Percentiles rank a stretch among this genome's conserved stretches.
phyloP scores from a whole-genome alignment of 2,888 invertebrate genomes.

The Julus scanicus region DNA sequence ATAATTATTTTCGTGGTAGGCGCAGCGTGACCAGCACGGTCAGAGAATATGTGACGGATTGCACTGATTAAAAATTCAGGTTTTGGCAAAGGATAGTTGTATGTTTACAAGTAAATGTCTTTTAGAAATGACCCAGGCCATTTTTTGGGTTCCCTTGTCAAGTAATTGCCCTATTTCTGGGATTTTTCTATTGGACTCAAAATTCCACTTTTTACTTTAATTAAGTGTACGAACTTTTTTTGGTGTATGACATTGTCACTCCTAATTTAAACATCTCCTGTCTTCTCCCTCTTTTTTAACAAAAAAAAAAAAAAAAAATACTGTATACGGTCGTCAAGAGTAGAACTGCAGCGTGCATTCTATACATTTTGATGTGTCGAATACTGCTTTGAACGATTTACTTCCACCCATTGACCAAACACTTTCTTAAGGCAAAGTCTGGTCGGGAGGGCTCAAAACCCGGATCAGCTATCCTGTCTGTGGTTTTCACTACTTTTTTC shows the following conservation, averaged over 20 bases:
- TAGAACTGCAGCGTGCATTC: background rate
- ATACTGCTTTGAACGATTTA: too few relatives aligned
- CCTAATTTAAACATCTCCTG: slow-evolving; percentile 16
- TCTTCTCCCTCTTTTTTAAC: background rate
- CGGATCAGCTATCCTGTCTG: too few relatives aligned
- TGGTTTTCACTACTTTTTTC: too few relatives aligned
- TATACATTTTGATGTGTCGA: background rate
- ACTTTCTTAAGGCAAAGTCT: too few relatives aligned
- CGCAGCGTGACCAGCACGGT: too few relatives aligned
- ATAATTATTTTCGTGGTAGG: too few relatives aligned
- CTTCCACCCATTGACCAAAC: too few relatives aligned
- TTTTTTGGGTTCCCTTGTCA: background rate
- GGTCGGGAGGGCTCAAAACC: too few relatives aligned
- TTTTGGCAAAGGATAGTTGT: too few relatives aligned
- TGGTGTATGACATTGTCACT: slow-evolving; percentile 22
- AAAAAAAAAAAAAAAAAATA: background rate
- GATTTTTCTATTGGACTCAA: background rate
- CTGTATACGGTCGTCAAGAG: background rate
- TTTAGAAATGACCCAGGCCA: background rate
- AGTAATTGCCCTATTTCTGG: slow-evolving; percentile 6
- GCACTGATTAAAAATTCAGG: too few relatives aligned
- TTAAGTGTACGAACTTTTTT: background rate
- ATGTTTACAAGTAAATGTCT: background rate
- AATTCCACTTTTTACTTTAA: background rate
- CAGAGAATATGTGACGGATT: too few relatives aligned